Evolutionary conservation across 2,797 vertebrate species (phyloP).

Genomic region (Eospalax fontanierii): DNA sequence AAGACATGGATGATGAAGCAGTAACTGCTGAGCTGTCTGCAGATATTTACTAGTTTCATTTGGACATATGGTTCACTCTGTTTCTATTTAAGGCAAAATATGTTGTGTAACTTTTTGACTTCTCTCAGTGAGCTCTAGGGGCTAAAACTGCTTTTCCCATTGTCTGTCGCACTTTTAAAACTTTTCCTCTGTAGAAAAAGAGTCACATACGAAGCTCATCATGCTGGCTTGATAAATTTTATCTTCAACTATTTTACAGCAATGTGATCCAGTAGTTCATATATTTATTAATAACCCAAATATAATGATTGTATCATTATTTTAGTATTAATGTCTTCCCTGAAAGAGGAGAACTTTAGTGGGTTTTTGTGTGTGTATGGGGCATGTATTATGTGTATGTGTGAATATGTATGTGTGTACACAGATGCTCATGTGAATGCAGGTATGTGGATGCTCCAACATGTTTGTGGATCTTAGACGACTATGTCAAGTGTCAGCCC

Average conservation of each 20-base stretch:
- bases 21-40: conserved; percentile 54
- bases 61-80: conserved; percentile 42
- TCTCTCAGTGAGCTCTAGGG: background rate
- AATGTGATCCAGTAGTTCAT: background rate
- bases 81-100: conserved; percentile 13
- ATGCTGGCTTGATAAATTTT: too few species aligned
- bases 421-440: too few species aligned
- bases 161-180: background rate
- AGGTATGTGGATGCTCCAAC: too few species aligned
- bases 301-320: background rate
- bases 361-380: background rate
- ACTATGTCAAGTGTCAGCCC: too few species aligned
- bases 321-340: background rate
- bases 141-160: background rate
- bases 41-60: conserved; percentile 73
- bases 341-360: background rate
- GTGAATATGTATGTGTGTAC: too few species aligned
- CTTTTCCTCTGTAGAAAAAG: too few species aligned
- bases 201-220: too few species aligned
- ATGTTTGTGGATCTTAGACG: too few species aligned
- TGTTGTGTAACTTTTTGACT: background rate
- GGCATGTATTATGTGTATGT: too few species aligned
- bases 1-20: conserved; percentile 4
- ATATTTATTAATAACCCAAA: background rate
- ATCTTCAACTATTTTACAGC: background rate